Evolutionary conservation across 2,888 invertebrate genomes (phyloP), one percentile per base, ranked within the genome.

Genomic region (Tridacna gigas): DNA sequence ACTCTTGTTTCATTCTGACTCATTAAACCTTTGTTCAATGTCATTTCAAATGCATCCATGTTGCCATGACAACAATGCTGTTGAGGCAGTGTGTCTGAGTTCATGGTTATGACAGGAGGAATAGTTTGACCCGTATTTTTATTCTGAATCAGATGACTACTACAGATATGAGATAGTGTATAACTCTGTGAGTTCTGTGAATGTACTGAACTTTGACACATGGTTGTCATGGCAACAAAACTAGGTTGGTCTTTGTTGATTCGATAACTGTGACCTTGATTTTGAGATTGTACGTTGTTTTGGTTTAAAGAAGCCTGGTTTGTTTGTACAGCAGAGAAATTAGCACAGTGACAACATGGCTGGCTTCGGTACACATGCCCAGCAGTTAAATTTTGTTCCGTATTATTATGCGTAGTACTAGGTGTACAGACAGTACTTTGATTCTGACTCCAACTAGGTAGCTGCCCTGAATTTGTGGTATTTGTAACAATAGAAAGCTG

Each of bases 401-500:
- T 25, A 37, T 71, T 71, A 71, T 71, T 51, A 71, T 71, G 71
- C 51, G 71, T 71, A 71, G 71, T 22, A 18, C 12, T 71, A 3
- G 71, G 0, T 9, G 71, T 48, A 51, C 51, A 11, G 26, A 28
- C 69, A 18, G 22, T 51, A 71, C 51, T 71, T n/a, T 51, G 48
- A 47, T 47, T 47, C 47, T 45, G 69, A 65, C 47, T 61, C 74
- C 77, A 74, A 65, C 73, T 80, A 37, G 69, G 80, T 74, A 80
- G 82, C 76, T 79, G 82, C 75, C 75, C 80, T 65, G 75, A 66
- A 45, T 48, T 71, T 37, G 77, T 67, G 45, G 82, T 77, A 51
- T 61, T 83, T 12, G 83, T 76, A 48, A 86, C 67, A 26, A 86
- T 79, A 66, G 86, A 86, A 65, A 86, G 77, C 77, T 81, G 86